Evolutionary conservation across 2,113 vertebrate genomes (phyloP).

Genomic region (Myrmophylax atrothorax): DNA sequence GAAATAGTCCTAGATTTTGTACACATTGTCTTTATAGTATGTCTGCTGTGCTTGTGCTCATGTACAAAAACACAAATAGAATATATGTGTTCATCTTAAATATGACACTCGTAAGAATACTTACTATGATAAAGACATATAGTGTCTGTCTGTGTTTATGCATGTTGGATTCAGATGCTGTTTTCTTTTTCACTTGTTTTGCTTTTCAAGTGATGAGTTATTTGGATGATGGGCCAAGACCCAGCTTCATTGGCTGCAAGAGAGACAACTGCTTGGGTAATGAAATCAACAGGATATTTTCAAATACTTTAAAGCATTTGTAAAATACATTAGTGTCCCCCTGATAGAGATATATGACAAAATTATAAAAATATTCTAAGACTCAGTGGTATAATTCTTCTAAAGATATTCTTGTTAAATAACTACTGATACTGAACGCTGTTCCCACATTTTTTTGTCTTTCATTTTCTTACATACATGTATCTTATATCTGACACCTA

Average conservation of each 20-base stretch:
- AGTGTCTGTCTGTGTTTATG: background rate
- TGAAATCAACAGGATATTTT: background rate
- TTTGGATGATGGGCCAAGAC: background rate
- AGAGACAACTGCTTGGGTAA: background rate
- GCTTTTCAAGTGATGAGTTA: background rate
- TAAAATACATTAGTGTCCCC: background rate
- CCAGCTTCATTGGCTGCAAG: background rate
- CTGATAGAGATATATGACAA: background rate
- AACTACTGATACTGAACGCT: background rate
- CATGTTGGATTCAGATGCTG: background rate
- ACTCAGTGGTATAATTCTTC: background rate
- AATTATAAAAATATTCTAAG: background rate
- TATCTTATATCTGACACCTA: background rate
- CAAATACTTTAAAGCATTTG: background rate
- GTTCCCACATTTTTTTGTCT: background rate
- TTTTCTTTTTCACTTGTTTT: background rate
- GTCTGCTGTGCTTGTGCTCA: background rate
- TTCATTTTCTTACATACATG: background rate
- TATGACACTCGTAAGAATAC: background rate
- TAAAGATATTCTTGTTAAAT: background rate
- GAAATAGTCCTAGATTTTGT: background rate
- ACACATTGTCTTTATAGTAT: background rate
- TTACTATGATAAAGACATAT: background rate
- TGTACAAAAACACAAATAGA: background rate
- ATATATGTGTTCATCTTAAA: background rate